phyloP scores from a whole-genome alignment of 2,888 invertebrate genomes.

The Eledone cirrhosa region DNA sequence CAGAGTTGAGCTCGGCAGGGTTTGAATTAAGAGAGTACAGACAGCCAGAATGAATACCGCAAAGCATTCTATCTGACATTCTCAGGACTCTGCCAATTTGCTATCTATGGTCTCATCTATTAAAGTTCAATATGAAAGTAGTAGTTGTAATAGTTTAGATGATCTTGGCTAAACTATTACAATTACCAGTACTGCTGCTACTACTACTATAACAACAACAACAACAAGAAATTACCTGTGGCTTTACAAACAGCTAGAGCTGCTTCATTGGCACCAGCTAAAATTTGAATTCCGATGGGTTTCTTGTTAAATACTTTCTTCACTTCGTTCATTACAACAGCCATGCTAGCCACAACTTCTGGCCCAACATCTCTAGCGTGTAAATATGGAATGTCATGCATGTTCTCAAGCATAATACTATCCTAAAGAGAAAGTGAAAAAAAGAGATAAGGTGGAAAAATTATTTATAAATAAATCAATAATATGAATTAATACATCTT shows the following conservation, averaged over 20 bases:
- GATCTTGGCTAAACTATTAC: too few relatives aligned
- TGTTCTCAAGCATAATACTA: slow-evolving; percentile 79
- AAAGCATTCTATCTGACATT: too few relatives aligned
- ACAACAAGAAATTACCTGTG: slow-evolving; percentile 65
- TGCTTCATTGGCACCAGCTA: slow-evolving; percentile 80
- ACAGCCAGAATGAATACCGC: too few relatives aligned
- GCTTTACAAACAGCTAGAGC: slow-evolving; percentile 81
- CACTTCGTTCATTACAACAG: slow-evolving; percentile 74
- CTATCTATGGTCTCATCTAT: too few relatives aligned
- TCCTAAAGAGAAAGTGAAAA: slow-evolving; percentile 69
- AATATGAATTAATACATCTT: neutral
- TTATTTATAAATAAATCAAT: neutral
- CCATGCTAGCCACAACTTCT: slow-evolving; percentile 77
- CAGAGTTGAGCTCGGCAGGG: too few relatives aligned
- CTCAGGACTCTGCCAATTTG: too few relatives aligned
- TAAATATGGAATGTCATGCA: slow-evolving; percentile 81
- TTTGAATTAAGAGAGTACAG: too few relatives aligned
- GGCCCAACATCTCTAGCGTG: slow-evolving; percentile 73
- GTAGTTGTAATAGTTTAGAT: too few relatives aligned
- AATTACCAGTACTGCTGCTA: too few relatives aligned
- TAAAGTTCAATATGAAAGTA: too few relatives aligned
- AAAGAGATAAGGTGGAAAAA: neutral
- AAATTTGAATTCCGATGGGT: slow-evolving; percentile 71
- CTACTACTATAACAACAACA: neutral
- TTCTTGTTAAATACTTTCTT: slow-evolving; percentile 69